Conservation (phyloP, 1,140 invertebrate species). For the Charaxes varanes region DNA sequence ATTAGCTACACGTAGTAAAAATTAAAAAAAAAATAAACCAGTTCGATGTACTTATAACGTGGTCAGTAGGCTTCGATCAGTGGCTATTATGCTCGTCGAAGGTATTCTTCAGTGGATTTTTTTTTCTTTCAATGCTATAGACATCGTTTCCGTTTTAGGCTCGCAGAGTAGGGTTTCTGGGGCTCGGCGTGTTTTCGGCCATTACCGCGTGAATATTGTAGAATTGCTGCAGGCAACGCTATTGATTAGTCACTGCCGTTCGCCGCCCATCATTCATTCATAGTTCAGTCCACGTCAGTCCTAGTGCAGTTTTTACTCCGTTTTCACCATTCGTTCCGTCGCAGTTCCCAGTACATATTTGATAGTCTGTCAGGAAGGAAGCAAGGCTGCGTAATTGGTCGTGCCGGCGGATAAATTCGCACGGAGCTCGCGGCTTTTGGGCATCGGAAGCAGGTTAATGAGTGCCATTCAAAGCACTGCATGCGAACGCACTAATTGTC, state of each 20-base stretch:
- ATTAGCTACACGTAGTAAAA: too few relatives aligned
- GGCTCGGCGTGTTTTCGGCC: conserved; percentile 27
- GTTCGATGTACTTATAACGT: too few relatives aligned
- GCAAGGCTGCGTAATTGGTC: conserved; percentile 48
- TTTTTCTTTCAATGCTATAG: not conserved
- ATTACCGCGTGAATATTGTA: conserved; percentile 27
- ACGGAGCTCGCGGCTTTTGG: conserved; percentile 31
- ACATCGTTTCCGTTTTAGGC: conserved; percentile 12
- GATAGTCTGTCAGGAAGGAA: conserved; percentile 58
- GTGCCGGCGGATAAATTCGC: conserved; percentile 39
- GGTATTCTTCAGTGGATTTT: not conserved
- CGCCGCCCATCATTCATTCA: conserved; percentile 53
- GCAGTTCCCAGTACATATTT: conserved; percentile 47
- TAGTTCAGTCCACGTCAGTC: conserved; percentile 40
- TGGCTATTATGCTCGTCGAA: too few relatives aligned
- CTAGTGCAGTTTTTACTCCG: conserved; percentile 33
- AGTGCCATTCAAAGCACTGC: conserved; percentile 21
- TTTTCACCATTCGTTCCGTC: conserved; percentile 32
- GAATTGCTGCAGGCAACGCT: conserved; percentile 36
- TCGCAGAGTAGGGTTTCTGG: conserved; percentile 12
- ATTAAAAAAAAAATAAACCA: too few relatives aligned
- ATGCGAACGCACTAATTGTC: conserved; percentile 3
- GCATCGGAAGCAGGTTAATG: conserved; percentile 33
- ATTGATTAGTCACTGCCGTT: conserved; percentile 49
- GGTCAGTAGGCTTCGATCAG: too few relatives aligned